Base-by-base conservation (phyloP, 2,888 invertebrate genomes). In the Ophion ventricosus region DNA sequence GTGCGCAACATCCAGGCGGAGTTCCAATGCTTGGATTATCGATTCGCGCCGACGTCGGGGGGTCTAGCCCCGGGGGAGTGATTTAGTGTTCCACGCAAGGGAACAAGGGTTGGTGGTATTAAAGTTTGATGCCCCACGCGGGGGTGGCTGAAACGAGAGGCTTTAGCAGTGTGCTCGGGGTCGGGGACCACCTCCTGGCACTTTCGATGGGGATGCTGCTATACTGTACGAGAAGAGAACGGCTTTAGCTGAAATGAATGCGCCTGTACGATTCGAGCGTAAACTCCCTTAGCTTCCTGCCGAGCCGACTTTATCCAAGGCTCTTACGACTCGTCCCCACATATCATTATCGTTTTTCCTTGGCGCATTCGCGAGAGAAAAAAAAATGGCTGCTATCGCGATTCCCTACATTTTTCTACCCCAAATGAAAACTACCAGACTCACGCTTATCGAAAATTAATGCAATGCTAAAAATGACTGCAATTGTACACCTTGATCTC, bases 81-180 rank as follows among this genome's bases (percentile, higher is more conserved):
- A 84, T 84, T 84, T 84, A 79, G 70, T 70, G 78, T 80, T 79
- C 82, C 80, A 29, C 70, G 59, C 61, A 77, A 66, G 49, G 17
- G 74, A 35, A 49, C 72, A 61, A 63, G 82, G 74, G 81, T 61
- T 70, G 74, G 81, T 74, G 79, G 84, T 78, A 86, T 86, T 85
- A 86, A 85, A 85, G 86, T 86, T 83, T 85, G 81, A 85, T 82
- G 80, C 74, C 76, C 77, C 66, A 29, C 57, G 73, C 49, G 64
- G 84, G 84, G 69, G 54, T 25, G 49, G n/a, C 40, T 23, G 59
- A 35, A 61, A 66, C 63, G 56, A 63, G 59, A 25, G 14, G 74
- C 63, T 81, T 59, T 63, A 70, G 77, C 57, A 61, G 73, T 63
- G 56, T 63, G 76, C 69, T 23, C 29, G 54, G 63, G 67, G 25